These are phyloP conservation scores for Dryocosmus kuriphilus DNA, from an alignment of 2,888 invertebrate genomes.

Conservation along the genomic window DNA sequence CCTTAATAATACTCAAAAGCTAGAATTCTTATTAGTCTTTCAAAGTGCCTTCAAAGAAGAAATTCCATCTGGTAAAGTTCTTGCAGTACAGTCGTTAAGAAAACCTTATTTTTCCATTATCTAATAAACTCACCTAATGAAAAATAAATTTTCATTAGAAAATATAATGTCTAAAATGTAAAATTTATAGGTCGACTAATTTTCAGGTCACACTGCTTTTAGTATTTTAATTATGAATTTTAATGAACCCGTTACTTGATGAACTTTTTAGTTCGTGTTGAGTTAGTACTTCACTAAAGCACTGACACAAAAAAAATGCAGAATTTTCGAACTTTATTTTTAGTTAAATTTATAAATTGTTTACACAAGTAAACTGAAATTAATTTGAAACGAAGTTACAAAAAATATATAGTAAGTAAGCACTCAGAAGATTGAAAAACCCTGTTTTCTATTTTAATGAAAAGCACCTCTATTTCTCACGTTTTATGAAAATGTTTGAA, in stretches of 20 bases:
- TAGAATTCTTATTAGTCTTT: neutral
- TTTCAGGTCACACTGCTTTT: neutral
- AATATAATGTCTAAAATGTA: too few relatives aligned
- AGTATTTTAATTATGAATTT: slow-evolving; percentile 18
- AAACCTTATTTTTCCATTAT: neutral
- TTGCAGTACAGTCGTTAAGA: neutral
- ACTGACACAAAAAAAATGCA: too few relatives aligned
- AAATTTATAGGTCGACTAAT: too few relatives aligned
- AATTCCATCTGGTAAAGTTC: neutral
- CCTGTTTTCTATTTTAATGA: slow-evolving; percentile 3
- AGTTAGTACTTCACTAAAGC: too few relatives aligned
- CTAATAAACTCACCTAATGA: too few relatives aligned
- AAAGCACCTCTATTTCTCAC: slow-evolving; percentile 12
- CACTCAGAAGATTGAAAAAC: neutral
- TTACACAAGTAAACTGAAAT: too few relatives aligned
- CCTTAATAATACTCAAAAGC: neutral
- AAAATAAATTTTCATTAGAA: too few relatives aligned
- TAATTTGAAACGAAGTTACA: neutral
- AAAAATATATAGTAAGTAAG: neutral
- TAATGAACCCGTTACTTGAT: neutral
- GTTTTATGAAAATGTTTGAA: slow-evolving; percentile 20
- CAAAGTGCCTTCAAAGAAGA: neutral
- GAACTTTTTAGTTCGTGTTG: too few relatives aligned
- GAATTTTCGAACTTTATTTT: too few relatives aligned
- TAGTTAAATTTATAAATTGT: too few relatives aligned